Conservation (phyloP, 1,140 invertebrate genomes). For the Caligus rogercresseyi region DNA sequence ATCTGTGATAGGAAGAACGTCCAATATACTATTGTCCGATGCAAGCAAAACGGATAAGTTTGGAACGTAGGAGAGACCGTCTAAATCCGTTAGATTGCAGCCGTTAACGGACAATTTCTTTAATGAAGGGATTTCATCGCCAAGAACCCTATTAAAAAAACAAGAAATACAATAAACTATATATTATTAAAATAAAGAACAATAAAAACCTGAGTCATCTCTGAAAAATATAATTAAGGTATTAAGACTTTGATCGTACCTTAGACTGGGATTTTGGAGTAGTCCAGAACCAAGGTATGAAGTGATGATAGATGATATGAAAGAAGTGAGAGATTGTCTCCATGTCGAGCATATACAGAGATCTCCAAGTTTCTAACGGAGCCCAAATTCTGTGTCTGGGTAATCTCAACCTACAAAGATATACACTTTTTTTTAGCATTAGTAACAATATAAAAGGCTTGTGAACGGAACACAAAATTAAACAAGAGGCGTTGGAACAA, state of each 20-base stretch:
- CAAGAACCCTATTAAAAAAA: background rate
- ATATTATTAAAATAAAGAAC: too few species aligned
- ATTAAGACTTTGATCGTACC: slow-evolving; percentile 2
- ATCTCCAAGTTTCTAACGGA: too few species aligned
- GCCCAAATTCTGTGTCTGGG: too few species aligned
- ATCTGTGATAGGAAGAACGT: slow-evolving; percentile 6
- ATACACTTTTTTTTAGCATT: too few species aligned
- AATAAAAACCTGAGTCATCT: too few species aligned
- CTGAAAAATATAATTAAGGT: too few species aligned
- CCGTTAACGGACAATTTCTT: slow-evolving; percentile 2
- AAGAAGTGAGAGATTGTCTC: slow-evolving; percentile 7
- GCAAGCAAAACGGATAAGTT: slow-evolving; percentile 3
- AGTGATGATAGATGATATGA: background rate
- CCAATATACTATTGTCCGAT: background rate
- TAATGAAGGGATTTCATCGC: slow-evolving; percentile 3
- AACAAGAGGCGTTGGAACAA: too few species aligned
- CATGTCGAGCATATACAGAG: too few species aligned
- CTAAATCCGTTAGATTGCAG: slow-evolving; percentile 1
- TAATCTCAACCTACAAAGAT: too few species aligned
- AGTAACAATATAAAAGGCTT: too few species aligned
- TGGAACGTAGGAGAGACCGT: background rate
- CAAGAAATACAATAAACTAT: too few species aligned
- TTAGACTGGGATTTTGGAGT: slow-evolving; percentile 1
- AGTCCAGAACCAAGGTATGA: background rate
- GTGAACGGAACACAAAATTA: too few species aligned